These are phyloP conservation scores for Pomatorhinus ruficollis DNA, from an alignment of 2,113 vertebrate species.

Conservation along the genomic window DNA sequence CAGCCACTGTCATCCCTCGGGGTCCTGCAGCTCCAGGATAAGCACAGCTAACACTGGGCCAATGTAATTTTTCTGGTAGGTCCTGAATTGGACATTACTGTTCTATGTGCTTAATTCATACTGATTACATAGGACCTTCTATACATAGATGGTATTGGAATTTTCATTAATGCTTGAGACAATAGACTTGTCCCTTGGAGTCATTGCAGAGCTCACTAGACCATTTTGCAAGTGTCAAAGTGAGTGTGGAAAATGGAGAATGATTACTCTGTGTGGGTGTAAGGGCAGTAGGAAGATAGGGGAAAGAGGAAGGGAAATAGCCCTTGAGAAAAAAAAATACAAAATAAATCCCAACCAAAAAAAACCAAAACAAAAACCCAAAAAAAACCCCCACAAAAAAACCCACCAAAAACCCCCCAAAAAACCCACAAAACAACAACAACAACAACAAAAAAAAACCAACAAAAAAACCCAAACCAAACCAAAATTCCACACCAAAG, in stretches of 20 bases:
- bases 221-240: not conserved
- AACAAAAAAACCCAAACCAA: too few species aligned
- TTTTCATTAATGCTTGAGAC: not conserved
- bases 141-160: not conserved
- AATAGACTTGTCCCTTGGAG: not conserved
- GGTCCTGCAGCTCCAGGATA: not conserved
- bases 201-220: not conserved
- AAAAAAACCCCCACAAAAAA: accelerated
- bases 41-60: not conserved
- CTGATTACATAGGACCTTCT: not conserved
- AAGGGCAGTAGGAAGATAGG: not conserved
- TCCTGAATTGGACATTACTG: not conserved
- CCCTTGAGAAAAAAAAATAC: not conserved
- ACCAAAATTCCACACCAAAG: not conserved
- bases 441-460: too few species aligned
- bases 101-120: not conserved
- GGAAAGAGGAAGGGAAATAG: not conserved
- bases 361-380: too few species aligned
- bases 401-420: too few species aligned
- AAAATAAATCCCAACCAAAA: not conserved
- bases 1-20: not conserved
- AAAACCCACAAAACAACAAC: too few species aligned
- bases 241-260: not conserved
- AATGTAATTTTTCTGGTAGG: not conserved
- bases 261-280: not conserved